These are phyloP conservation scores for Dicentrarchus labrax DNA, from an alignment of 2,113 vertebrate species.

Conservation along the genomic window DNA sequence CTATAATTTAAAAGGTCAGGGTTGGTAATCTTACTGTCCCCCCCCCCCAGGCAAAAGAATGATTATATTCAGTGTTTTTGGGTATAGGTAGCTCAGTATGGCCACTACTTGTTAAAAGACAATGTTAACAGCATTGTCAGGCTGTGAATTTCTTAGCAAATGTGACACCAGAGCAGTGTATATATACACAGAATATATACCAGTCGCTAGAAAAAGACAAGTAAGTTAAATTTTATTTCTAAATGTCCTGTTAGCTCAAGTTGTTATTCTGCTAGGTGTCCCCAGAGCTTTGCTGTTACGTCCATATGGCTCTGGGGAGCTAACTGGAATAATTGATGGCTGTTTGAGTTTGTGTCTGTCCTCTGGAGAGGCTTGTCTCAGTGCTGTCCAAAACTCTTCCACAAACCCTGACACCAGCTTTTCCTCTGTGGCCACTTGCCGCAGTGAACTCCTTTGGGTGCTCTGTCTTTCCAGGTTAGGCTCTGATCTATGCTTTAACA, in stretches of 20 bases:
- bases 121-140: not conserved
- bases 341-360: constrained; percentile 29
- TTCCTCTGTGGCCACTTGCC: constrained; percentile 22
- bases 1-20: not conserved
- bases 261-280: not conserved
- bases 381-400: constrained; percentile 33
- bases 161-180: not conserved
- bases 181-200: not conserved
- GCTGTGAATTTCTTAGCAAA: not conserved
- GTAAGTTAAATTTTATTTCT: not conserved
- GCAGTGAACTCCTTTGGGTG: constrained; percentile 1
- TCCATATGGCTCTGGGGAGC: constrained; percentile 18
- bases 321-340: constrained; percentile 44
- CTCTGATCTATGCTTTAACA: not conserved
- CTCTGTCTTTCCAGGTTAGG: not conserved
- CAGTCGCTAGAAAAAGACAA: not conserved
- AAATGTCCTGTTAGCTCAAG: not conserved
- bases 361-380: constrained; percentile 34
- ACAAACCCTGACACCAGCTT: constrained; percentile 25
- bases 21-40: not conserved
- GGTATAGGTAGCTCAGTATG: not conserved
- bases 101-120: not conserved
- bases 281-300: constrained; percentile 16
- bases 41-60: not conserved
- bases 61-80: not conserved